These are phyloP conservation scores for Eudasyphora cyanicolor DNA, from an alignment of 2,888 invertebrate genomes.

Conservation along the genomic window DNA sequence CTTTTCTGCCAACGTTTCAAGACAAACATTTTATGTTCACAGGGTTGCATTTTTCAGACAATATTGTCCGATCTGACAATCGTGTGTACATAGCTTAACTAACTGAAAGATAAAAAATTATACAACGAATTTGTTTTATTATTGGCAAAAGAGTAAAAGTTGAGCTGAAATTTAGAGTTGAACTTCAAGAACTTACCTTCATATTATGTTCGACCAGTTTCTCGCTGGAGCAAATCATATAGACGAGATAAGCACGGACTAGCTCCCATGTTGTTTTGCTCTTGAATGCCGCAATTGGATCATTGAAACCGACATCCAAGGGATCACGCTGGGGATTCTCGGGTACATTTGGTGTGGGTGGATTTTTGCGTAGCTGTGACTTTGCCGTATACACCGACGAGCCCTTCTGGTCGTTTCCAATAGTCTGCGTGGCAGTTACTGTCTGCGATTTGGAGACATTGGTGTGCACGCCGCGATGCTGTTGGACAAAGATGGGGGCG, in stretches of 20 bases:
- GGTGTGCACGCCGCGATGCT: conserved; percentile 66
- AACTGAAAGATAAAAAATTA: conserved; percentile 57
- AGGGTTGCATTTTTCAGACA: too few relatives aligned
- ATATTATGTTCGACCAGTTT: conserved; percentile 95
- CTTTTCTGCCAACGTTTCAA: too few relatives aligned
- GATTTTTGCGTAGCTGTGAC: conserved; percentile 12
- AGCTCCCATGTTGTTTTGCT: conserved; percentile 97
- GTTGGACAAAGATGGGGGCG: conserved; percentile 36
- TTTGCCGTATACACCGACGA: conserved; percentile 24
- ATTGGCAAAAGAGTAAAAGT: conserved; percentile 11
- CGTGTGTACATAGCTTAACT: neutral
- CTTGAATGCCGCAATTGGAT: conserved; percentile 94
- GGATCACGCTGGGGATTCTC: conserved; percentile 82
- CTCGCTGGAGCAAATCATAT: conserved; percentile 93
- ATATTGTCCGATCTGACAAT: too few relatives aligned
- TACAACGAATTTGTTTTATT: conserved; percentile 23
- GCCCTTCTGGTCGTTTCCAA: conserved; percentile 50
- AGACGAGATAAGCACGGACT: conserved; percentile 93
- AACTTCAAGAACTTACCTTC: conserved; percentile 84
- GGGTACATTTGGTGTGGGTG: conserved; percentile 67
- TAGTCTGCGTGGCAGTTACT: conserved; percentile 45
- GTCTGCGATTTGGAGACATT: conserved; percentile 60
- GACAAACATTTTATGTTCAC: too few relatives aligned
- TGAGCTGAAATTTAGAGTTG: neutral
- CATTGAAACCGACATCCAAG: conserved; percentile 92